Conservation (phyloP, 2,797 vertebrate species). For the Orestias chungarensis region DNA sequence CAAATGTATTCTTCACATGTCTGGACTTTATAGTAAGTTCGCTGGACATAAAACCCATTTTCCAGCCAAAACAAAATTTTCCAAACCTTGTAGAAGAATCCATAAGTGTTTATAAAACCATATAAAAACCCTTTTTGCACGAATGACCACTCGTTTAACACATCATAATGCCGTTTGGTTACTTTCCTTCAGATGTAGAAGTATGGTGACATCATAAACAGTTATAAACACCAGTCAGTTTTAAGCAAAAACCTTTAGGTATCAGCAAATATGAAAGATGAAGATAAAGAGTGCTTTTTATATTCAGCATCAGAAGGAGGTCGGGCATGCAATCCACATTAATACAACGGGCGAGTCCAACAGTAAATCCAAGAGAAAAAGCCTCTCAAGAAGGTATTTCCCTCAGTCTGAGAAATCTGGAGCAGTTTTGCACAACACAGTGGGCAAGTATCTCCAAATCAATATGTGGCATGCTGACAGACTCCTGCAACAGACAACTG, state of each 20-base stretch:
- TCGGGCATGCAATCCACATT: neutral
- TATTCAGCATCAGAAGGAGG: neutral
- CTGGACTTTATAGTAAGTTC: neutral
- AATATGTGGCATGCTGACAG: neutral
- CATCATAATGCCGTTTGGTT: no score
- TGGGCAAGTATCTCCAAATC: conserved; percentile 2
- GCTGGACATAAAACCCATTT: neutral
- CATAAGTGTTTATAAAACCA: neutral
- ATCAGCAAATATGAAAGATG: neutral
- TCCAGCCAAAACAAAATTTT: neutral
- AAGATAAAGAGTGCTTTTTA: neutral
- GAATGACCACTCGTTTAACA: neutral
- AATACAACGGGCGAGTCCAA: neutral
- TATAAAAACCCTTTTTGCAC: no score
- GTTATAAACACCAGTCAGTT: neutral
- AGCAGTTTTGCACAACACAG: neutral
- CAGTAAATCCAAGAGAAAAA: neutral
- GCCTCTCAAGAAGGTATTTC: neutral
- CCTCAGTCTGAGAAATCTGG: neutral
- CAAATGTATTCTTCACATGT: neutral
- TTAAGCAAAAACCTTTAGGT: neutral
- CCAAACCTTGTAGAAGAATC: neutral
- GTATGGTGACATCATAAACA: neutral
- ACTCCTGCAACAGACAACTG: neutral
- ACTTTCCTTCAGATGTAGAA: neutral